These are phyloP conservation scores for Tridacna crocea DNA, from an alignment of 2,888 invertebrate species.

Conservation along the genomic window DNA sequence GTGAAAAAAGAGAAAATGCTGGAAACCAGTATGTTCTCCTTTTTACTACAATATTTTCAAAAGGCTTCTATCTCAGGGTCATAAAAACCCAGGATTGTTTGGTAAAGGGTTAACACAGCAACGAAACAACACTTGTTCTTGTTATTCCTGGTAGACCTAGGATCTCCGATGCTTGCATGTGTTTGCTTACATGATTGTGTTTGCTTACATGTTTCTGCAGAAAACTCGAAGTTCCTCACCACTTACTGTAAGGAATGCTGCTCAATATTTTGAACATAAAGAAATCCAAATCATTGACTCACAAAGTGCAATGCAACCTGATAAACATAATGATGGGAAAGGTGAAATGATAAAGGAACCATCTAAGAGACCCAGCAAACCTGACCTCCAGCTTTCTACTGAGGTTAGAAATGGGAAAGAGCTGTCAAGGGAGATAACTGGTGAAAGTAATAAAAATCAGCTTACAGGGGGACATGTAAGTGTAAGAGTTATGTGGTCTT, in stretches of 20 bases:
- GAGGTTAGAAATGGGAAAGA: constrained; percentile 33
- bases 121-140: too few relatives aligned
- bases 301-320: constrained; percentile 17
- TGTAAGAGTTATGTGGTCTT: constrained; percentile 2
- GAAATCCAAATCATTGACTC: constrained; percentile 61
- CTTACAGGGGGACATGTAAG: constrained; percentile 36
- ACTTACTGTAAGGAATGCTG: constrained; percentile 37
- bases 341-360: constrained; percentile 18
- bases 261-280: constrained; percentile 54
- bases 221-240: background rate
- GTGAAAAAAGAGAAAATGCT: too few relatives aligned
- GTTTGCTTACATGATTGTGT: background rate
- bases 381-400: constrained; percentile 29
- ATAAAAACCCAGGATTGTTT: too few relatives aligned
- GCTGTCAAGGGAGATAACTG: constrained; percentile 49
- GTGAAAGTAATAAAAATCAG: constrained; percentile 33
- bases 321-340: constrained; percentile 26
- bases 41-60: too few relatives aligned
- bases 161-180: too few relatives aligned
- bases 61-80: too few relatives aligned
- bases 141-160: too few relatives aligned
- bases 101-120: too few relatives aligned
- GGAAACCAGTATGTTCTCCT: too few relatives aligned
- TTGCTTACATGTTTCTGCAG: background rate
- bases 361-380: constrained; percentile 6